Conservation (phyloP, 2,797 vertebrate genomes). For the Syndactyla subalaris region DNA sequence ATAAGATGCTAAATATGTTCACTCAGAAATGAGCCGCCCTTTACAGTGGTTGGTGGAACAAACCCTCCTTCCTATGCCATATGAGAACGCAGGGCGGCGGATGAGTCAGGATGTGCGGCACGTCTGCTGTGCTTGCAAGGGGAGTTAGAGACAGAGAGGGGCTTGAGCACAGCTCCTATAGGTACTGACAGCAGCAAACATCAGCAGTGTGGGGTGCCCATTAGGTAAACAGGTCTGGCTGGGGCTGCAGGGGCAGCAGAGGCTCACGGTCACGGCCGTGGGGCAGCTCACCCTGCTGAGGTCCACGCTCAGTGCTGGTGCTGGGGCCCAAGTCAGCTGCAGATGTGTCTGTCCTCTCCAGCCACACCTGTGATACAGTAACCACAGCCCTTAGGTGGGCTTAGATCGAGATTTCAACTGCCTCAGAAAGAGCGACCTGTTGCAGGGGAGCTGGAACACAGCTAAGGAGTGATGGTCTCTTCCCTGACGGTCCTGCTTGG, state of each 20-base stretch:
- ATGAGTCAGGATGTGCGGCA: background rate
- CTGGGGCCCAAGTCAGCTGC: background rate
- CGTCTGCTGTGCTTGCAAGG: background rate
- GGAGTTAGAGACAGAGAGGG: rapidly evolving
- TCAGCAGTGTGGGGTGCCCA: rapidly evolving
- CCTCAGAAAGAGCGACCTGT: background rate
- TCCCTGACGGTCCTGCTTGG: background rate
- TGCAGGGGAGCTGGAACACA: background rate
- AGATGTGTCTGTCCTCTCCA: background rate
- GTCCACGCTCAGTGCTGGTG: background rate
- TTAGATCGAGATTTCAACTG: background rate
- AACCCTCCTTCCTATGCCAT: background rate
- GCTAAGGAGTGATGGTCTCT: background rate
- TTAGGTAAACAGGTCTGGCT: rapidly evolving
- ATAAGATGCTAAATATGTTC: background rate
- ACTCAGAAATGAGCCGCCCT: background rate
- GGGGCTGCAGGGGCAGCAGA: background rate
- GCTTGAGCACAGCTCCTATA: rapidly evolving
- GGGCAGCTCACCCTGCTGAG: background rate
- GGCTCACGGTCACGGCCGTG: rapidly evolving
- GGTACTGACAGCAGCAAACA: background rate
- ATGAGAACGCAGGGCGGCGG: rapidly evolving
- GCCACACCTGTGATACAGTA: rapidly evolving
- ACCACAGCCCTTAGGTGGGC: background rate
- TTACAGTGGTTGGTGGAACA: background rate